Conservation (phyloP, 2,888 invertebrate species). For the Cosmia trapezina region DNA sequence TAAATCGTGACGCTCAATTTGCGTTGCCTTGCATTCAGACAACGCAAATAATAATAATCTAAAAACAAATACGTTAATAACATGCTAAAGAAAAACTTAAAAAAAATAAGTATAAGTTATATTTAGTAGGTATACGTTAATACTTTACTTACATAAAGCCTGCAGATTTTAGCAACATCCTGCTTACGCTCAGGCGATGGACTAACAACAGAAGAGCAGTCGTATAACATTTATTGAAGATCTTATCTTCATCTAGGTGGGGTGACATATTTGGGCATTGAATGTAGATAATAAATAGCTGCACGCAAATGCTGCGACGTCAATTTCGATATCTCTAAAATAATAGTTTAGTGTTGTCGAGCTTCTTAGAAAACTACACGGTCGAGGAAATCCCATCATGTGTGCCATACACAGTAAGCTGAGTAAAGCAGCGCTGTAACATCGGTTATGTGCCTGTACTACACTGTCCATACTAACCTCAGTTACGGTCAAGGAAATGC, state of each 20-base stretch:
- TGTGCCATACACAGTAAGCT: background rate
- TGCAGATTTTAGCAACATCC: slow-evolving; percentile 29
- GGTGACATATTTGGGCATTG: slow-evolving; percentile 18
- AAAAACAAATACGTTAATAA: background rate
- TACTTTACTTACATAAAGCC: slow-evolving; percentile 25
- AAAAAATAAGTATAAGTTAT: too few relatives aligned
- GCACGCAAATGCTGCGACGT: background rate
- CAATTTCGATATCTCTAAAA: slow-evolving; percentile 8
- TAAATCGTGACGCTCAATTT: slow-evolving; percentile 4
- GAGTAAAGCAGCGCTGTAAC: background rate
- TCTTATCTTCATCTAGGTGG: slow-evolving; percentile 31
- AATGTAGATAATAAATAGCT: slow-evolving; percentile 13
- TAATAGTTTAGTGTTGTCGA: background rate
- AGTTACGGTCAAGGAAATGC: background rate
- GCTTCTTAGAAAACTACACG: background rate
- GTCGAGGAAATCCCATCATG: background rate
- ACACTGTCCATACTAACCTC: background rate
- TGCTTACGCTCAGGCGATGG: background rate
- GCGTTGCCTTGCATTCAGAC: slow-evolving; percentile 15
- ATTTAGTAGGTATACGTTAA: background rate
- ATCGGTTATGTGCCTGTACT: background rate
- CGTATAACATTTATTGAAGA: slow-evolving; percentile 13
- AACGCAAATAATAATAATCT: slow-evolving; percentile 20
- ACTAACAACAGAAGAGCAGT: slow-evolving; percentile 16
- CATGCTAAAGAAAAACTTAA: background rate